Conservation (phyloP, 2,113 vertebrate genomes). For the Saiga tatarica region DNA sequence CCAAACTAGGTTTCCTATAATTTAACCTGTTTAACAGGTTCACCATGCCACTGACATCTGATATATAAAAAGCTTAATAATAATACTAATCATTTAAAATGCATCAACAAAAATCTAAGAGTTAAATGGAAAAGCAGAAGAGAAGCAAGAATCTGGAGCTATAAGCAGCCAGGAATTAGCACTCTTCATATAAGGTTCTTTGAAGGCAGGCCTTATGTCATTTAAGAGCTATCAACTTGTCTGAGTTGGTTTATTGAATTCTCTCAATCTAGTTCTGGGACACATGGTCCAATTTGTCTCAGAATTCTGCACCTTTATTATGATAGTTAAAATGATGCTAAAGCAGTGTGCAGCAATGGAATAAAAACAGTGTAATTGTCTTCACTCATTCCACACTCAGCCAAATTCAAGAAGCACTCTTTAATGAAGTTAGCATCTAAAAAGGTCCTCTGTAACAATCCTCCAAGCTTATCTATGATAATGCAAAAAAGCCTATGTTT, state of each 20-base stretch:
- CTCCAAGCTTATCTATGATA: not conserved
- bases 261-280: not conserved
- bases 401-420: not conserved
- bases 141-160: not conserved
- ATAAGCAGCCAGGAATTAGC: not conserved
- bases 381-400: not conserved
- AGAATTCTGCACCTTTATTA: constrained; percentile 17
- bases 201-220: not conserved
- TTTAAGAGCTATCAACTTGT: not conserved
- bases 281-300: not conserved
- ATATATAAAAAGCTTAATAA: not conserved
- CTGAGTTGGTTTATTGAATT: not conserved
- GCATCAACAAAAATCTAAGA: not conserved
- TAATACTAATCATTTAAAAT: not conserved
- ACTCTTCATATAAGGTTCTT: not conserved
- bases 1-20: not conserved
- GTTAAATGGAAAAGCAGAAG: not conserved
- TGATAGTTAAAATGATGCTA: not conserved
- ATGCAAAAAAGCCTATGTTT: not conserved
- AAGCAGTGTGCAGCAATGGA: not conserved
- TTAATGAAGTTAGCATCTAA: not conserved
- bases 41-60: not conserved
- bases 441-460: not conserved
- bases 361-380: not conserved
- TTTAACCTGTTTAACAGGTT: not conserved